Evolutionary conservation across 2,113 vertebrate species (phyloP), one percentile per base, ranked within the genome.

Genomic region (Varanus komodoensis): DNA sequence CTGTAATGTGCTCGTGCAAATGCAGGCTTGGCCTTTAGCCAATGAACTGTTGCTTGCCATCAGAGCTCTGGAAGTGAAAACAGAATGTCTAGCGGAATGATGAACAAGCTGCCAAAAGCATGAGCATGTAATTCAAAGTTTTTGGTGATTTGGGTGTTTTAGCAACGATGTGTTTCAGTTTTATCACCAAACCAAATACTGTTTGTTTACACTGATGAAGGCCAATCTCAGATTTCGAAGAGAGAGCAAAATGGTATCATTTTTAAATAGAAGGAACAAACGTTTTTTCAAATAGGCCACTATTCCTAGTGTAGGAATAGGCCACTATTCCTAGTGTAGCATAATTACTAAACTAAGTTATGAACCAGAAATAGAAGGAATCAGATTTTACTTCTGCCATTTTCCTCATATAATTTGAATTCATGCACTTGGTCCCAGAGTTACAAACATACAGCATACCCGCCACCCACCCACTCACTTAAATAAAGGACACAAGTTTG

Each of bases 21-120:
- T 96, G 95, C 94, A 89, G 93, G 95, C 95, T 87, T 97, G 97
- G 97, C 97, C 97, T 95, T 95, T 86, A 94, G 97, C 98, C 98
- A 98, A 90, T 93, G 97, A 98, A 96, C 96, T 93, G 96, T 95
- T 97, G 95, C 92, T 96, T 93, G 96, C 96, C 95, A 93, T 95
- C 96, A 95, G 95, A 94, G 95, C 93, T 94, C 95, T 83, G 95
- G 97, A 96, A 95, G 96, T 89, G 88, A 95, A 96, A 96, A 94
- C 93, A 95, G 69, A 12, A 34, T 90, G 91, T 95, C 92, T 91
- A 96, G 96, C 93, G 88, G 93, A 94, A 93, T 96, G 95, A 97
- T 96, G 96, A 96, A 97, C 97, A 97, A 95, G 92, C 92, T 94
- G 95, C 96, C 95, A 97, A 95, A 96, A 89, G 93, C 95, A 84